Conservation (phyloP, 1,140 invertebrate species). For the Leptinotarsa undecemlineata region DNA sequence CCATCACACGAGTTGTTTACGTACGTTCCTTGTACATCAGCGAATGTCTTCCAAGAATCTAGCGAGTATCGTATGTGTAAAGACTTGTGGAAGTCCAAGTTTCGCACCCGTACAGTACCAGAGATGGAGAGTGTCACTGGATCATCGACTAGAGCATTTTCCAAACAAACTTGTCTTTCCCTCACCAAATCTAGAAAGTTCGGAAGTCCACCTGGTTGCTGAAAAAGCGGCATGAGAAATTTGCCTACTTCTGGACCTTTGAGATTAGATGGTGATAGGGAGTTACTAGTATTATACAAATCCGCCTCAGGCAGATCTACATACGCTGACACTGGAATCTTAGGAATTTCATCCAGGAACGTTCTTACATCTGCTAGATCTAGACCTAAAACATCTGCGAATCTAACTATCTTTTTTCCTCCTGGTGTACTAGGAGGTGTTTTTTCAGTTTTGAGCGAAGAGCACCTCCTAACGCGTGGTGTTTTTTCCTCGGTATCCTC, state of each 20-base stretch:
- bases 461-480: slow-evolving; percentile 73
- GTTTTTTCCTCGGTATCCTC: slow-evolving; percentile 57
- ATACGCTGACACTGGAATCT: slow-evolving; percentile 83
- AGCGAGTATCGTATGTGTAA: slow-evolving; percentile 85
- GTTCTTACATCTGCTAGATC: slow-evolving; percentile 90
- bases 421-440: slow-evolving; percentile 87
- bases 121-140: slow-evolving; percentile 74
- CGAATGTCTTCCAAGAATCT: slow-evolving; percentile 83
- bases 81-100: slow-evolving; percentile 89
- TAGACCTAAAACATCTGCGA: slow-evolving; percentile 91
- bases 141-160: slow-evolving; percentile 79
- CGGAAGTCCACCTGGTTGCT: slow-evolving; percentile 74
- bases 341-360: slow-evolving; percentile 86
- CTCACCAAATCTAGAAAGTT: slow-evolving; percentile 81
- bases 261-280: slow-evolving; percentile 3
- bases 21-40: slow-evolving; percentile 82
- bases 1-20: slow-evolving; percentile 89
- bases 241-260: slow-evolving; percentile 57
- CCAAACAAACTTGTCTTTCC: slow-evolving; percentile 76
- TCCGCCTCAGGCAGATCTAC: slow-evolving; percentile 69
- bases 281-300: slow-evolving; percentile 34
- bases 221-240: slow-evolving; percentile 75
- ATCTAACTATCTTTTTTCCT: slow-evolving; percentile 91
- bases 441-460: slow-evolving; percentile 88
- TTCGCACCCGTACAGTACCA: slow-evolving; percentile 84